Evolutionary conservation across 2,797 vertebrate genomes (phyloP), one percentile per base, ranked within the genome.

Genomic region (Sphaeramia orbicularis): DNA sequence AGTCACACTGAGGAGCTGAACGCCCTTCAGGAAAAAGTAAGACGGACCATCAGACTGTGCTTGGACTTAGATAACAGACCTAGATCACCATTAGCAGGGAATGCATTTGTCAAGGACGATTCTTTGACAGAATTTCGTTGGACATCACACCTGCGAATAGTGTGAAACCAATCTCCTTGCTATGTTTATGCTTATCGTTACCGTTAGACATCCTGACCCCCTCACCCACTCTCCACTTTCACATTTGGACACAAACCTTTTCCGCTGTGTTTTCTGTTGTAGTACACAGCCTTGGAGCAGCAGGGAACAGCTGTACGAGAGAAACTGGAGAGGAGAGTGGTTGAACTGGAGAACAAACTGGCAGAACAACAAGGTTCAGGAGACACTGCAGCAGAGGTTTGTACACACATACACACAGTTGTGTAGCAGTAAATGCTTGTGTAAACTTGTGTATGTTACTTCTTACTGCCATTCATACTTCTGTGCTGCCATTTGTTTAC

Each of bases 381-480:
- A 14, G 92, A 95, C 74, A 93, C 95, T 2, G 88, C 93, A 7
- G 94, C 93, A 81, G 96, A 98, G 93, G 97, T 24, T 24, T 2
- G 21, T 24, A 24, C 21, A 24, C 21, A 24, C 21, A 11, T 21
- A 57, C 10, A 47, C 45, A 47, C n/a, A n/a, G n/a, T n/a, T n/a
- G n/a, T n/a, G n/a, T n/a, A n/a, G n/a, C n/a, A n/a, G n/a, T n/a
- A n/a, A n/a, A n/a, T n/a, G n/a, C n/a, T n/a, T n/a, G n/a, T n/a
- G n/a, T n/a, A n/a, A n/a, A n/a, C n/a, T n/a, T n/a, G n/a, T n/a
- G n/a, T n/a, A n/a, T n/a, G n/a, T n/a, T n/a, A n/a, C n/a, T n/a
- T n/a, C n/a, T n/a, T n/a, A n/a, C n/a, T n/a, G n/a, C n/a, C n/a
- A n/a, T n/a, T n/a, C n/a, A n/a, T n/a, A n/a, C n/a, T n/a, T n/a